These are phyloP conservation scores for Mormyrus iriodes DNA, from an alignment of 2,113 vertebrate genomes.

Conservation along the genomic window DNA sequence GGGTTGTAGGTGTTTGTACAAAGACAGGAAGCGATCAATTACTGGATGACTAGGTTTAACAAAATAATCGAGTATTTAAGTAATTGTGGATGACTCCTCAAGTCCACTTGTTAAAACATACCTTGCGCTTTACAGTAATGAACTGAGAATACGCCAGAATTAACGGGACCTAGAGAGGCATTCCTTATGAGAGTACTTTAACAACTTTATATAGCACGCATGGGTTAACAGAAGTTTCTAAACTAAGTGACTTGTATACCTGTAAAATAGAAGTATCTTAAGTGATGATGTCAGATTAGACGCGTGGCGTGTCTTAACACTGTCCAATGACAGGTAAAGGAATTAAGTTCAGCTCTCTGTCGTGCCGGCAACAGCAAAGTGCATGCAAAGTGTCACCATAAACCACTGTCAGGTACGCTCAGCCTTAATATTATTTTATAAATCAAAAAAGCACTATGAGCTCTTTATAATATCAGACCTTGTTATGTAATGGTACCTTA, in stretches of 20 bases:
- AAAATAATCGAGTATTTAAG: not conserved
- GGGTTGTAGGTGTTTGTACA: conserved; percentile 4
- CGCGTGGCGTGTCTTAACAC: not conserved
- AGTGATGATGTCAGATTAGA: not conserved
- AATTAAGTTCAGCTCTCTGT: not conserved
- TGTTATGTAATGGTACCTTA: not conserved
- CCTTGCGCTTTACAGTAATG: not conserved
- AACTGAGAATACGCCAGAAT: not conserved
- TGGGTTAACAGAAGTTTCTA: not conserved
- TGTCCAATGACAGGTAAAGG: not conserved
- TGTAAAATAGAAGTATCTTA: not conserved
- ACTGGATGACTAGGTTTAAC: not conserved
- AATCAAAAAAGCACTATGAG: not conserved
- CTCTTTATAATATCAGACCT: not conserved
- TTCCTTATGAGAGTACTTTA: not conserved
- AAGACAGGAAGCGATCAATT: not conserved
- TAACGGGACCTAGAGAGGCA: not conserved
- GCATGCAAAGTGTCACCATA: not conserved
- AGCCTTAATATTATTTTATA: not conserved
- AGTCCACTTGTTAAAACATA: not conserved
- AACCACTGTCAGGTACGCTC: not conserved
- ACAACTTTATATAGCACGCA: not conserved
- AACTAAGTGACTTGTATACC: not conserved
- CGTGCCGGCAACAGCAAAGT: not conserved
- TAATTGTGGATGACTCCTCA: not conserved